Evolutionary conservation across 1,140 invertebrate genomes (phyloP), one percentile per base, ranked within the genome.

Genomic region (Muscidifurax raptorellus): DNA sequence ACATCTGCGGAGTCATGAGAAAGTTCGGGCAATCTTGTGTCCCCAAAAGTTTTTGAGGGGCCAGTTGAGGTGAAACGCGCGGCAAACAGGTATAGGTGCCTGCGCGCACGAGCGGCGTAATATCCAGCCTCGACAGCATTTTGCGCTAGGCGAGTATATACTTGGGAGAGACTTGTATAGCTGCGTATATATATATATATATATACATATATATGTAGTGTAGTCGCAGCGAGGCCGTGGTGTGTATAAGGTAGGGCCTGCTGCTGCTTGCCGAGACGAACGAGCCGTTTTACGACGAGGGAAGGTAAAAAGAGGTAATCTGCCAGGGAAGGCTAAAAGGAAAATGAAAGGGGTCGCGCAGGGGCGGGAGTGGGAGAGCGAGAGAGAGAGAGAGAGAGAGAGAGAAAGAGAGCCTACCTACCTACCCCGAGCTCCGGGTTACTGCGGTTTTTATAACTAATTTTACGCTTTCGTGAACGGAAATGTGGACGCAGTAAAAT

Each of bases 391-490:
- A 59, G 52, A 59, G 52, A n/a, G 52, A 4, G 52, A n/a, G 72
- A 9, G 22, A 18, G 30, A 40, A 32, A 28, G 28, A 69, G 67
- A 30, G 27, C 67, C 67, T 28, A 69, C 67, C 28, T n/a, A n/a
- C 1, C 59, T 13, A 5, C 15, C 13, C 15, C 66, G 66, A 74
- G 32, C 71, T 59, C n/a, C 52, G 52, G 52, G 52, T 59, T 59
- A 59, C 52, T 59, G 52, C 52, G 52, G 52, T 77, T 77, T 77
- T 77, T 77, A 77, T 77, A 30, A 59, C 75, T 77, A 77, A 77
- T 77, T 77, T 77, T 77, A 64, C 47, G 75, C 75, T 75, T 44
- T 75, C 32, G 36, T 30, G 75, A 59, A 77, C 25, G 47, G 52
- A 77, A 77, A 59, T 30, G 75, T 64, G 44, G 75, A 77, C 75